phyloP scores from a whole-genome alignment of 2,888 invertebrate genomes.

The Neoaliturus tenellus region DNA sequence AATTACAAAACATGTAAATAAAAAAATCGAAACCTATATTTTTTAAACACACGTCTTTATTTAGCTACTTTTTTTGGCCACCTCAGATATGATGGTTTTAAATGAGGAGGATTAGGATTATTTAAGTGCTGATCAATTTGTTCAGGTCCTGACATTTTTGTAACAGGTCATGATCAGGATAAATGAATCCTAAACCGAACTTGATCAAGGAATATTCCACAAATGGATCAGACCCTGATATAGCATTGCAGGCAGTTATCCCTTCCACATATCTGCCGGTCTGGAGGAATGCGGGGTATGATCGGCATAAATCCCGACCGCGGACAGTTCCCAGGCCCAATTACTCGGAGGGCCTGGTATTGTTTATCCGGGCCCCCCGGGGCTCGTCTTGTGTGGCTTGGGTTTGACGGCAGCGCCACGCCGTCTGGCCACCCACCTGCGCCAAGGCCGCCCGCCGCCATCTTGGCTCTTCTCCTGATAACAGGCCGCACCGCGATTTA shows the following conservation, averaged over 20 bases:
- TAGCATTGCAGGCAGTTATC: background rate
- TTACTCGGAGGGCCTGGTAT: constrained; percentile 37
- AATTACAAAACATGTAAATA: no score
- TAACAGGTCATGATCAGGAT: no score
- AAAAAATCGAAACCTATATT: no score
- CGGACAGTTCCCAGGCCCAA: constrained; percentile 45
- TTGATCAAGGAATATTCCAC: no score
- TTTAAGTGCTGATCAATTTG: no score
- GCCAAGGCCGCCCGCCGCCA: constrained; percentile 27
- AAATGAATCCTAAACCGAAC: no score
- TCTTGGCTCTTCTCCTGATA: constrained; percentile 32
- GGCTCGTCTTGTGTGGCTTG: constrained; percentile 30
- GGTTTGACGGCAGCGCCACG: constrained; percentile 6
- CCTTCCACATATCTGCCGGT: background rate
- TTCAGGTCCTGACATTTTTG: no score
- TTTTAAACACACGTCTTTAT: no score
- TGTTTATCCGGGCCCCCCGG: constrained; percentile 44
- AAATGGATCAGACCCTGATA: no score
- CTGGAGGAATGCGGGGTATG: background rate
- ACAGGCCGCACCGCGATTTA: constrained; percentile 14
- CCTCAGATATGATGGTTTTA: no score
- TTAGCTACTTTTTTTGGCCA: no score
- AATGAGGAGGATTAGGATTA: no score
- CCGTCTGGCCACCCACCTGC: constrained; percentile 49
- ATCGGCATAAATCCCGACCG: constrained; percentile 26